These are phyloP conservation scores for Sphaeridia pumilis DNA, from an alignment of 2,888 invertebrate species.

Conservation along the genomic window DNA sequence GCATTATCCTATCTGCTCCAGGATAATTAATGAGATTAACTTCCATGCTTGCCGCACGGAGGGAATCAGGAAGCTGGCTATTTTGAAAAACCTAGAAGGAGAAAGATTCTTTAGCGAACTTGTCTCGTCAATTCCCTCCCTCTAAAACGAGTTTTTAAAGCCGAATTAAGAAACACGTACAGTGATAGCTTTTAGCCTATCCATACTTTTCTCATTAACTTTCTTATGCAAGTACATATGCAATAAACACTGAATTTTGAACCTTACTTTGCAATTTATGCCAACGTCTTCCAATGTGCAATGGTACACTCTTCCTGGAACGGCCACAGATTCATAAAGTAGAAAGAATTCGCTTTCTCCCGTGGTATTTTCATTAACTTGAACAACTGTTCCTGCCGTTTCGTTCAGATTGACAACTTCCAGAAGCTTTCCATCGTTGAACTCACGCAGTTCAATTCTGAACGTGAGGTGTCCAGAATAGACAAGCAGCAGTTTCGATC, in stretches of 20 bases:
- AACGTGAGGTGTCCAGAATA: constrained; percentile 5
- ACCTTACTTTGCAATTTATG: constrained; percentile 8
- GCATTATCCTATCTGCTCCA: neutral
- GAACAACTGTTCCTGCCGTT: constrained; percentile 4
- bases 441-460: constrained; percentile 9
- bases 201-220: no score
- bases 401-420: neutral
- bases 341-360: constrained; percentile 8
- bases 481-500: constrained; percentile 5
- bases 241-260: no score
- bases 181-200: no score
- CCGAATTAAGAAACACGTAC: no score
- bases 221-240: no score
- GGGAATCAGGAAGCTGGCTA: neutral
- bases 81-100: constrained; percentile 7
- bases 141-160: no score
- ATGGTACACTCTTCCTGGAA: constrained; percentile 3
- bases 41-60: constrained; percentile 5
- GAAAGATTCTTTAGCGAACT: no score
- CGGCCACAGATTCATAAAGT: constrained; percentile 3
- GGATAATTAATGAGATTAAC: constrained; percentile 4
- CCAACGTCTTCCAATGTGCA: constrained; percentile 3
- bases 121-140: no score
- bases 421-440: constrained; percentile 5
- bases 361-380: neutral